Base-by-base conservation (phyloP, 2,113 vertebrate species). In the Copsychus sechellarum region DNA sequence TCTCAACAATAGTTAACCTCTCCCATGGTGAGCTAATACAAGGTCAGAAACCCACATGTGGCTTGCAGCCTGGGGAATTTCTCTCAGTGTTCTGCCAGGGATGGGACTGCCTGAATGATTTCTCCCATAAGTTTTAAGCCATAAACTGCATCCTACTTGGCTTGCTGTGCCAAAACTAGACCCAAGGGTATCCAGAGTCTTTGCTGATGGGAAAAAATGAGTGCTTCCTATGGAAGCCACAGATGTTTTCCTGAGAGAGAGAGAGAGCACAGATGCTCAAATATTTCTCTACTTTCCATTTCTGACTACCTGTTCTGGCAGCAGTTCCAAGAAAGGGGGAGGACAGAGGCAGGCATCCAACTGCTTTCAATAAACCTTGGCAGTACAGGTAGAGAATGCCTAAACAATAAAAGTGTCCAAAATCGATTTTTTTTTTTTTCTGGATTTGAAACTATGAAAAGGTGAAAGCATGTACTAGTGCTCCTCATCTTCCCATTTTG, bases 131-230 rank as follows among this genome's bases (percentile, higher is more conserved):
- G 97, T 97, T 98, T 98, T 97, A 97, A 98, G 97, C 97, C 98
- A 98, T 99, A 99, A 99, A 99, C 98, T 98, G 98, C 97, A 98
- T 99, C 98, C 98, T 98, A 97, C 97, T 97, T 98, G 78, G 94
- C 96, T 96, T 96, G 86, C 78, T 84, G 66, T 94, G 98, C 98
- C 98, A 99, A 98, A 98, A 98, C 93, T 95, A 95, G 97, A 95
- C 97, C 97, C 97, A 93, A 96, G 98, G 98, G 98, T 97, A 98
- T 98, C 96, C 97, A 96, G 92, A 97, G 88, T 89, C 88, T 98
- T 96, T 92, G 97, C 97, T 98, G 98, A 98, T 98, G 98, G 98
- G 98, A 98, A 98, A 98, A 98, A 98, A 98, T 97, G 94, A 98
- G 87, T 77, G 90, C 97, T 98, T 98, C 98, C 98, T 98, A 96